These are phyloP conservation scores for Pyrrhura leucotis DNA, from an alignment of 2,797 vertebrate species.

Conservation along the genomic window DNA sequence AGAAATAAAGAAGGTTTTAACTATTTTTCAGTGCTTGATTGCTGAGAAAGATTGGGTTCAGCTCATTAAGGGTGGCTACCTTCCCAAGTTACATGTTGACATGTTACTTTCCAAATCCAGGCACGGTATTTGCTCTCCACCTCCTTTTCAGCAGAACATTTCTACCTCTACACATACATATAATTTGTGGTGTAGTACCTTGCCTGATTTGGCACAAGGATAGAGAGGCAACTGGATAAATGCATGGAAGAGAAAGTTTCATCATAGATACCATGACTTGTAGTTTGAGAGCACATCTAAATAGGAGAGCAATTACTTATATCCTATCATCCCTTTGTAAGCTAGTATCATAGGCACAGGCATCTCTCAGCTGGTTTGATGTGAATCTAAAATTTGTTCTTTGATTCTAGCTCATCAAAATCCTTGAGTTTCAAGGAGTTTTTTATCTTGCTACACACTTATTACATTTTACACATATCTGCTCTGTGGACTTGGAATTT, in stretches of 20 bases:
- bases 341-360: background rate
- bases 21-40: background rate
- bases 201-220: background rate
- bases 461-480: background rate
- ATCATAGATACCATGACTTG: background rate
- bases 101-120: background rate
- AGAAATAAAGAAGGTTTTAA: background rate
- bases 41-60: background rate
- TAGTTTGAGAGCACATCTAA: background rate
- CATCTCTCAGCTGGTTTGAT: background rate
- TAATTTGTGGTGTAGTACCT: background rate
- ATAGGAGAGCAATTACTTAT: background rate
- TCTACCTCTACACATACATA: background rate
- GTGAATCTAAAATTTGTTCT: background rate
- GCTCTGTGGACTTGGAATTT: background rate
- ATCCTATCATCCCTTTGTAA: background rate
- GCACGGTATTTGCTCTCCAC: background rate
- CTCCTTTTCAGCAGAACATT: background rate
- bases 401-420: background rate
- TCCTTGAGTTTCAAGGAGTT: background rate
- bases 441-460: background rate
- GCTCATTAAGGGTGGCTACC: background rate
- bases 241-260: background rate
- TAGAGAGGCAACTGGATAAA: background rate
- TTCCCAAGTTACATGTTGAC: background rate